Evolutionary conservation across 2,113 vertebrate genomes (phyloP), one percentile per base, ranked within the genome.

Genomic region (Mesoclemmys tuberculata): DNA sequence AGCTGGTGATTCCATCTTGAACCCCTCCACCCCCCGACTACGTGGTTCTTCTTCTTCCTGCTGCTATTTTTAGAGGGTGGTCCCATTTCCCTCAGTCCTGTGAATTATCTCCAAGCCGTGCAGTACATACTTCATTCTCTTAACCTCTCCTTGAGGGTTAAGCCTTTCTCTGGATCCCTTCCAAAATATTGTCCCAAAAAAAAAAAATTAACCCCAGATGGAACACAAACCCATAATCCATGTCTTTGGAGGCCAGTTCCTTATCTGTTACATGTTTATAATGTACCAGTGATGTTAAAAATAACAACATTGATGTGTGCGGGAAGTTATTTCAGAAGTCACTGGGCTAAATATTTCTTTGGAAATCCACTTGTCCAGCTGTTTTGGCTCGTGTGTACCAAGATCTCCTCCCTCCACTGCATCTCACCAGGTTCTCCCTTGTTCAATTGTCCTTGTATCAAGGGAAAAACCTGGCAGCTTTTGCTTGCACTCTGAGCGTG

Each of bases 101-200:
- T n/a, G 49, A 80, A 22, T 46, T 27, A 8, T 77, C 24, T 46
- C 74, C 44, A 54, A 27, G 80, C 38, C 16, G 2, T 46, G 80
- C 31, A 77, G 21, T 38, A 26, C 48, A 27, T 26, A 58, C 44
- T 58, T 87, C 22, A 29, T 58, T 92, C 92, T 92, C 90, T 98
- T 0, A 83, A 87, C 95, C 94, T 96, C 83, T 96, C 27, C 56
- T 46, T 0, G 22, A 8, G 6, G 93, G 90, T 95, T 93, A 96
- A 87, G 19, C 82, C 24, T 84, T 95, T 95, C 95, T 96, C 93
- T 97, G 93, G 96, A 93, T 92, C 31, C 38, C 46, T 51, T 97
- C 95, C 96, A 92, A 91, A 80, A 49, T 31, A 88, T 89, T 6
- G 5, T 79, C 93, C 87, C 87, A 94, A 5, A 4, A 91, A 95